phyloP scores from a whole-genome alignment of 2,888 invertebrate species.

The Dioctria rufipes region DNA sequence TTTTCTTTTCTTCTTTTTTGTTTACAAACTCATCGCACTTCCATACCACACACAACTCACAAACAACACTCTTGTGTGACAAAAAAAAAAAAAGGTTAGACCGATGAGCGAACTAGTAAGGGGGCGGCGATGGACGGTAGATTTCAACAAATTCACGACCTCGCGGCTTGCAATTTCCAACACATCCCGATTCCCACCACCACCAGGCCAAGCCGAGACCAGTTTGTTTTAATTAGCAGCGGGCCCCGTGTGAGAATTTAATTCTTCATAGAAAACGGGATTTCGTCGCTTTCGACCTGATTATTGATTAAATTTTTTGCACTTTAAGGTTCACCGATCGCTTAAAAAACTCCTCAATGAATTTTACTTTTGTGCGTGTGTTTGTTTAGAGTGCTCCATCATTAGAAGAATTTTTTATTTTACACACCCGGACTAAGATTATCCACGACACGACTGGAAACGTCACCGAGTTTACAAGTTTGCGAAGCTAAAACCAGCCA shows the following conservation, averaged over 20 bases:
- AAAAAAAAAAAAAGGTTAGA: neutral
- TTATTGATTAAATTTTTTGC: constrained; percentile 27
- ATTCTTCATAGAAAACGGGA: too few species aligned
- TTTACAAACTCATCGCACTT: constrained; percentile 19
- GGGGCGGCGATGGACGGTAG: neutral
- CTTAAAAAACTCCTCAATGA: constrained; percentile 21
- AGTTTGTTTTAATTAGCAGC: neutral
- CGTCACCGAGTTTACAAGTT: constrained; percentile 45
- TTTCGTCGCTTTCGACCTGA: neutral
- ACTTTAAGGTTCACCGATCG: neutral
- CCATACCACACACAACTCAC: neutral
- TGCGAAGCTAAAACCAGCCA: constrained; percentile 4
- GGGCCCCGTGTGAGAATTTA: constrained; percentile 4
- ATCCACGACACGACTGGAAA: constrained; percentile 33
- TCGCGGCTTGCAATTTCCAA: constrained; percentile 1
- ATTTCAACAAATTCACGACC: constrained; percentile 3
- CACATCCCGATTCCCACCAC: neutral
- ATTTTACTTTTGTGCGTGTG: constrained; percentile 34
- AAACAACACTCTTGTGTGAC: constrained; percentile 8
- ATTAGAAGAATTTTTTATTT: neutral
- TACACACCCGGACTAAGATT: constrained; percentile 37
- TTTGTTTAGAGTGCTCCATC: constrained; percentile 6
- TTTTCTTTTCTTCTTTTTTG: neutral
- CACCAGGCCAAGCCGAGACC: neutral
- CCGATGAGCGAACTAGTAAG: neutral